Evolutionary conservation across 2,113 vertebrate species (phyloP), one percentile per base, ranked within the genome.

Genomic region (Seriola aureovittata): DNA sequence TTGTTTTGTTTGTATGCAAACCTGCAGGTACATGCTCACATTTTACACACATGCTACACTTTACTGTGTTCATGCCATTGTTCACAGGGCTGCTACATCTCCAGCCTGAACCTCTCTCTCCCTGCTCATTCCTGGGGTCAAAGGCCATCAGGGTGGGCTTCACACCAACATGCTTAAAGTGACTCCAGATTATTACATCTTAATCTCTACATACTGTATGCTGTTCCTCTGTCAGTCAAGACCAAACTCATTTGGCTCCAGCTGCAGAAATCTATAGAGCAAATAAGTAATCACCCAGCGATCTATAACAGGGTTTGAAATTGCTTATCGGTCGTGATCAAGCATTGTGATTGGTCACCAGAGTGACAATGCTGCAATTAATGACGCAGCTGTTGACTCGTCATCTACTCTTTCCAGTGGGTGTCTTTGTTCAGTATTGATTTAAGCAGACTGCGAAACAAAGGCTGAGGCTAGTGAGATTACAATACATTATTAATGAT

Each of bases 351-450:
- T 78, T 58, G 38, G 60, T 75, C 58, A 46, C 62, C 14, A 57
- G 77, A 71, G 60, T 44, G 21, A 48, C 29, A 55, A 19, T 9
- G 42, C 54, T 11, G 40, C 2, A 55, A 50, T 74, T 60, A 73
- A 73, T 32, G 44, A 44, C 13, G 59, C 42, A 19, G 75, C 74
- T 25, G 67, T 48, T 55, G 60, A 72, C 59, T 57, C 12, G 36
- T 75, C 77, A 36, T 70, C 63, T 13, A 4, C 64, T 75, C 65
- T 75, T 44, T 63, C 65, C 29, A 57, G 6, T 12, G 34, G 77
- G 11, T 8, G 54, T 74, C 83, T 84, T 86, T 82, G 75, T 87
- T 84, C 42, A 1, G 14, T 72, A 89, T 90, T 78, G 89, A 91
- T 85, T 85, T 12, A 25, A 69, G 50, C 54, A 42, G 71, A 84